These are phyloP conservation scores for Zaprionus capensis DNA, from an alignment of 1,140 invertebrate species.

Conservation along the genomic window DNA sequence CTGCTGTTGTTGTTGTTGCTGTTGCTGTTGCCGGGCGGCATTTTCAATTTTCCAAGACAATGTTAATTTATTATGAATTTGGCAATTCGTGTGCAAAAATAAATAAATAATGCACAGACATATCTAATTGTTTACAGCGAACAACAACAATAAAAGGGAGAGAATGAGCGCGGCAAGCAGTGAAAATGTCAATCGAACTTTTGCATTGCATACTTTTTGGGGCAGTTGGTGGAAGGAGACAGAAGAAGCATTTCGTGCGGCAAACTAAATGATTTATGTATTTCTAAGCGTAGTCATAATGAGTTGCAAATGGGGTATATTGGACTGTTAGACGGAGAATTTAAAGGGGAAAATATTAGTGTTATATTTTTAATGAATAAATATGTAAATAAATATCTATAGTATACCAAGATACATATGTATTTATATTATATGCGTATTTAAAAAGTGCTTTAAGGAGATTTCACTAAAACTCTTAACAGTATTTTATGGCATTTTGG, in stretches of 20 bases:
- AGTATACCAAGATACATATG: too few relatives aligned
- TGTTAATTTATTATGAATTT: conserved; percentile 80
- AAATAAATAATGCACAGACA: conserved; percentile 36
- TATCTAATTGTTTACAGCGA: conserved; percentile 34
- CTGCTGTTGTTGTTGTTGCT: neutral
- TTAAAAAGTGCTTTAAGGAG: conserved; percentile 18
- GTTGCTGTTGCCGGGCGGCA: conserved; percentile 45
- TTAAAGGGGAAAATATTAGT: neutral
- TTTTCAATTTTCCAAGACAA: conserved; percentile 73
- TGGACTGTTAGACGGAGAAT: neutral
- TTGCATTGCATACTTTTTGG: conserved; percentile 47
- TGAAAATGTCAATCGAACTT: conserved; percentile 72
- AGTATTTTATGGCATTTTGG: too few relatives aligned
- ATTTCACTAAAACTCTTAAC: neutral
- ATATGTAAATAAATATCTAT: too few relatives aligned
- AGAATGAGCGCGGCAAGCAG: conserved; percentile 16
- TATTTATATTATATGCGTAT: too few relatives aligned
- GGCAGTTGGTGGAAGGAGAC: neutral
- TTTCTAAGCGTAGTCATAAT: conserved; percentile 20
- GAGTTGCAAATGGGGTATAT: conserved; percentile 5
- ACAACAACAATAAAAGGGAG: conserved; percentile 19
- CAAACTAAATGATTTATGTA: conserved; percentile 62
- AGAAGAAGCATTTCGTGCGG: conserved; percentile 13
- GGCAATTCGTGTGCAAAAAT: conserved; percentile 80
- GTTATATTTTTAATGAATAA: too few relatives aligned